Percentiles rank a stretch among this genome's conserved stretches.
These are phyloP conservation scores for Hybos culiciformis DNA, from an alignment of 2,888 invertebrate species.

Conservation along the genomic window DNA sequence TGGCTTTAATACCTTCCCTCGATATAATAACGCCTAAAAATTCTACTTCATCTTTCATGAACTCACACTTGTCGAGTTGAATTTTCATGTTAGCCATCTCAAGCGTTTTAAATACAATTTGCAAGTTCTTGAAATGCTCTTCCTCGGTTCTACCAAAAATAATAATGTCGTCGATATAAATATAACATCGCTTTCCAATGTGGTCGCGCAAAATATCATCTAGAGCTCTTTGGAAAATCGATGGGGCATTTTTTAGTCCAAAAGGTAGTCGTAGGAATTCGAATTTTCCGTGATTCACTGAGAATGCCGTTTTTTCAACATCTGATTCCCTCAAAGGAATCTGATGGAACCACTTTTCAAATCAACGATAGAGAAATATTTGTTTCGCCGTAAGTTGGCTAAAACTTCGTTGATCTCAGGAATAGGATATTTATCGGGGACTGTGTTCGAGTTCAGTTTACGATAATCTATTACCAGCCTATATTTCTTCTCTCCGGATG, in stretches of 20 bases:
- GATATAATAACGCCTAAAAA: slow-evolving; percentile 21
- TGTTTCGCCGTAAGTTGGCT: slow-evolving; percentile 3
- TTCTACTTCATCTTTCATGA: no score
- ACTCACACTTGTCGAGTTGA: no score
- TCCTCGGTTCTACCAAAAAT: slow-evolving; percentile 12
- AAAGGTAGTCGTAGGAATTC: slow-evolving; percentile 6
- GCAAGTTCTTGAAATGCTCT: slow-evolving; percentile 7
- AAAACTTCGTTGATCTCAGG: slow-evolving; percentile 6
- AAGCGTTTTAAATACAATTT: slow-evolving; percentile 9
- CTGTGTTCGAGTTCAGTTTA: slow-evolving; percentile 7
- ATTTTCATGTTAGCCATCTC: slow-evolving; percentile 12
- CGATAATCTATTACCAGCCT: slow-evolving; percentile 8
- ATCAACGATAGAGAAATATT: slow-evolving; percentile 1
- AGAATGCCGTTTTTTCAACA: slow-evolving; percentile 8
- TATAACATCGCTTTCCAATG: slow-evolving; percentile 3
- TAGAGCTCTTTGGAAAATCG: slow-evolving; percentile 2
- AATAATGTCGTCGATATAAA: slow-evolving; percentile 14
- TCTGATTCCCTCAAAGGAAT: slow-evolving; percentile 6
- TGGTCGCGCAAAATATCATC: background rate
- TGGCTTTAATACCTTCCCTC: slow-evolving; percentile 18
- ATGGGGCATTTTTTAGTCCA: slow-evolving; percentile 6
- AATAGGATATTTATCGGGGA: slow-evolving; percentile 7
- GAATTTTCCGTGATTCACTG: slow-evolving; percentile 7
- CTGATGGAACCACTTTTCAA: slow-evolving; percentile 5
- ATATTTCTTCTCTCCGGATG: slow-evolving; percentile 10